phyloP scores from a whole-genome alignment of 2,113 vertebrate species.

The Scomber japonicus region DNA sequence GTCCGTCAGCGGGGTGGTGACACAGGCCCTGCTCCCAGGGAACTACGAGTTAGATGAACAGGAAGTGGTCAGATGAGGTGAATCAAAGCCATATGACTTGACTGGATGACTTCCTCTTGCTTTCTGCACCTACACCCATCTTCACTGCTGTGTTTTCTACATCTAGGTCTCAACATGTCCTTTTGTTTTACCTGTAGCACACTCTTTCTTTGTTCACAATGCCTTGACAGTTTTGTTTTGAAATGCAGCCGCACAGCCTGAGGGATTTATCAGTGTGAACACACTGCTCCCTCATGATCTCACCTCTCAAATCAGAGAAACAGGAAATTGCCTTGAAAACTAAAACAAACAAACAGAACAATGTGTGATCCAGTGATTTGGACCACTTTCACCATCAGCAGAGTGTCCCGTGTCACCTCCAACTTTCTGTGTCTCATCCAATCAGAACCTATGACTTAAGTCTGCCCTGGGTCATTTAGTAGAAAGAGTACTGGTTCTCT shows the following conservation, averaged over 20 bases:
- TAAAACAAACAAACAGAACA: constrained; percentile 57
- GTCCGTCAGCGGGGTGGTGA: constrained; percentile 53
- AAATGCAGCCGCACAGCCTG: constrained; percentile 21
- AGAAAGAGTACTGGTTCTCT: constrained; percentile 99
- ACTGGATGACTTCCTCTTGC: constrained; percentile 54
- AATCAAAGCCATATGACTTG: constrained; percentile 75
- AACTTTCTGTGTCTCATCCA: constrained; percentile 31
- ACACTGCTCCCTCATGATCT: background rate
- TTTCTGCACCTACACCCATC: constrained; percentile 34
- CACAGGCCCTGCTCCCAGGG: constrained; percentile 58
- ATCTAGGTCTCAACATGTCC: background rate
- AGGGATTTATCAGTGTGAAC: constrained; percentile 23
- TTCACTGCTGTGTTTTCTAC: constrained; percentile 10
- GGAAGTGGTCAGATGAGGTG: constrained; percentile 69
- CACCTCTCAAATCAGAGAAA: constrained; percentile 44
- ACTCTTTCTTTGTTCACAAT: background rate
- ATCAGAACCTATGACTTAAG: constrained; percentile 2
- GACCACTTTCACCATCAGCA: constrained; percentile 35
- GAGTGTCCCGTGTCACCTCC: constrained; percentile 18
- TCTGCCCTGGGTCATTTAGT: constrained; percentile 81
- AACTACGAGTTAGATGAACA: constrained; percentile 60
- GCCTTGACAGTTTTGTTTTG: background rate
- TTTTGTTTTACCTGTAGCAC: background rate
- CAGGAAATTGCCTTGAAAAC: constrained; percentile 56
- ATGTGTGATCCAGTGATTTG: constrained; percentile 49